phyloP scores from a whole-genome alignment of 2,888 invertebrate genomes.

The Conistra vaccinii region DNA sequence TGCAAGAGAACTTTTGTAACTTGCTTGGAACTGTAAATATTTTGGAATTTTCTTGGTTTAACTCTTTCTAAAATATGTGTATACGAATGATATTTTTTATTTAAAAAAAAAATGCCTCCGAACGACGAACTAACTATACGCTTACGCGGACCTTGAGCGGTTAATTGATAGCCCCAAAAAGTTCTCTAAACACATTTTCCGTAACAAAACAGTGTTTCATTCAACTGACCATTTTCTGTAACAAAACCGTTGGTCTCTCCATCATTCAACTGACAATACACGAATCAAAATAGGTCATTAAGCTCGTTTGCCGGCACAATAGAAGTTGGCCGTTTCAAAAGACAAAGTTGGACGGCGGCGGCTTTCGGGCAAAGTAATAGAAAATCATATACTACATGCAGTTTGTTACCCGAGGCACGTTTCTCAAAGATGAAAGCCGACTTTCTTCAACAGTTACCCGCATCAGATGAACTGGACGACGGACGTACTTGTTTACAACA shows the following conservation, averaged over 20 bases:
- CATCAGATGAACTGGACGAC: slow-evolving; percentile 58
- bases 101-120: neutral
- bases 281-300: slow-evolving; percentile 65
- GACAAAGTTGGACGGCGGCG: slow-evolving; percentile 61
- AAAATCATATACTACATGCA: slow-evolving; percentile 70
- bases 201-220: slow-evolving; percentile 28
- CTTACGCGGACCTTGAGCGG: too few species aligned
- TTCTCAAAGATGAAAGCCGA: slow-evolving; percentile 66
- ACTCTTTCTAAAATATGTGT: too few species aligned
- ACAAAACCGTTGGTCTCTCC: slow-evolving; percentile 20
- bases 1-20: neutral
- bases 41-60: neutral
- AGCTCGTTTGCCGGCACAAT: slow-evolving; percentile 57
- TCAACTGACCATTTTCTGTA: neutral
- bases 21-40: neutral
- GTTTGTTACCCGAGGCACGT: slow-evolving; percentile 70
- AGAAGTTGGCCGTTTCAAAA: slow-evolving; percentile 59
- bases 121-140: neutral
- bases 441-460: slow-evolving; percentile 67
- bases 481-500: slow-evolving; percentile 48
- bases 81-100: neutral
- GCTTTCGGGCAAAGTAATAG: slow-evolving; percentile 65
- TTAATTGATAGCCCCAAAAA: slow-evolving; percentile 20
- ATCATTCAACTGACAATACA: slow-evolving; percentile 56
- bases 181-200: slow-evolving; percentile 10